Evolutionary conservation across 2,113 vertebrate species (phyloP).

Genomic region (Neodontobutis hainanensis): DNA sequence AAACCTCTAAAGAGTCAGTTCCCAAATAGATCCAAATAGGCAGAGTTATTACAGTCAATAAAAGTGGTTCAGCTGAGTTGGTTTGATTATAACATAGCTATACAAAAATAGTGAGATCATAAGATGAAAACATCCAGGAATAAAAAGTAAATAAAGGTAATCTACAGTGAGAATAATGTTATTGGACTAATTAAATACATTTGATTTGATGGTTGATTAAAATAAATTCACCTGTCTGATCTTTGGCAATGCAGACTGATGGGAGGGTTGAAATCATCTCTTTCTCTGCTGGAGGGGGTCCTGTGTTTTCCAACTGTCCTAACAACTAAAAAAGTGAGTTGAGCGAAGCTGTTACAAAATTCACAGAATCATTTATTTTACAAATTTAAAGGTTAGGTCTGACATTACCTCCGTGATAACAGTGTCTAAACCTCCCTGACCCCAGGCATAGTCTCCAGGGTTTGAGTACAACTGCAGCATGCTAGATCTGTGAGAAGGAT

Average conservation of each 20-base stretch:
- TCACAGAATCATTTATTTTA: neutral
- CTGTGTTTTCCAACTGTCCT: constrained; percentile 88
- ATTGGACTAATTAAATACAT: no score
- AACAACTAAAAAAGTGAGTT: constrained; percentile 79
- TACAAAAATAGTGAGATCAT: no score
- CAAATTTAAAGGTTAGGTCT: neutral
- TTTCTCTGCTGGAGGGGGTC: constrained; percentile 88
- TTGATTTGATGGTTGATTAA: neutral
- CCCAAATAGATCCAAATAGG: no score
- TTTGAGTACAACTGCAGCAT: constrained; percentile 87
- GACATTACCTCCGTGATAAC: constrained; percentile 88
- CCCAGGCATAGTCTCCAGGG: constrained; percentile 93
- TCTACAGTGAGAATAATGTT: neutral
- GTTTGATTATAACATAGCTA: no score
- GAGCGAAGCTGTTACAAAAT: no score
- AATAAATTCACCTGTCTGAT: constrained; percentile 84
- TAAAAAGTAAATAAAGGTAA: no score
- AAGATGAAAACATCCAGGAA: no score
- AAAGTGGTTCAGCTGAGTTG: no score
- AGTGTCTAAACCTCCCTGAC: constrained; percentile 89
- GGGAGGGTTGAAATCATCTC: constrained; percentile 91
- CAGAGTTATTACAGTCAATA: no score
- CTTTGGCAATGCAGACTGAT: constrained; percentile 87
- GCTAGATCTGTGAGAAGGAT: constrained; percentile 77
- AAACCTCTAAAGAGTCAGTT: neutral